These are phyloP conservation scores for Trematomus bernacchii DNA, from an alignment of 2,797 vertebrate genomes.

Conservation along the genomic window DNA sequence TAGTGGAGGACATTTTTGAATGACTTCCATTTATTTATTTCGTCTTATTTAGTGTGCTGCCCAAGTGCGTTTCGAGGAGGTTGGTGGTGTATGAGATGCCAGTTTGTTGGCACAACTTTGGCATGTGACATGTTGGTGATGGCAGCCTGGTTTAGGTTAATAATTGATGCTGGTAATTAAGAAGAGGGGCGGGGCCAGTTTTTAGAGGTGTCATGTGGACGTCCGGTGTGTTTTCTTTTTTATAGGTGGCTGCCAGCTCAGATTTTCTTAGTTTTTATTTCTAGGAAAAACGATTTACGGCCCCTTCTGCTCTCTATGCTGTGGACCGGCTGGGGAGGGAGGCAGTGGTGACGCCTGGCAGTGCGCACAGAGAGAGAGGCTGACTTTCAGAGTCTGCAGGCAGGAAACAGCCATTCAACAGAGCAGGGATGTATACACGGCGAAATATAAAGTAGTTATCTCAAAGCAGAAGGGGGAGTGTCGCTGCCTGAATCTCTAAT, in stretches of 20 bases:
- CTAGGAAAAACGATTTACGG: constrained; percentile 42
- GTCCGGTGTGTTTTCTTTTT: neutral
- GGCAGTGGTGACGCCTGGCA: constrained; percentile 77
- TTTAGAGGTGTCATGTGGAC: constrained; percentile 23
- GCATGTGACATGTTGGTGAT: constrained; percentile 63
- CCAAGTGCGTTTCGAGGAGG: constrained; percentile 22
- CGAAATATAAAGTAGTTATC: constrained; percentile 63
- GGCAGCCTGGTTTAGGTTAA: constrained; percentile 37
- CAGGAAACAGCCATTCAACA: constrained; percentile 74
- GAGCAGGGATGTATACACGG: constrained; percentile 47
- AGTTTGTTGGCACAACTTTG: constrained; percentile 69
- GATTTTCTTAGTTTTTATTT: neutral
- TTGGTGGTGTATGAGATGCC: constrained; percentile 45
- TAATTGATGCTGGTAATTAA: constrained; percentile 67
- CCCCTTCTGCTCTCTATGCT: constrained; percentile 61
- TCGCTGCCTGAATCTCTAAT: constrained; percentile 61
- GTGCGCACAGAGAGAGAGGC: constrained; percentile 73
- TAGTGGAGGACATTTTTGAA: constrained; percentile 34
- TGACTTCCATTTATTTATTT: constrained; percentile 13
- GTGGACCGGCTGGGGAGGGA: constrained; percentile 71
- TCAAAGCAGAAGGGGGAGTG: constrained; percentile 41
- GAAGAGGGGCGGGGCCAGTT: constrained; percentile 44
- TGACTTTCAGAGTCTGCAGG: constrained; percentile 72
- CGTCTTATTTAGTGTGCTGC: constrained; percentile 29
- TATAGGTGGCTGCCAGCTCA: constrained; percentile 29